Evolutionary conservation across 2,797 vertebrate species (phyloP).

Genomic region (Hippocampus kuda): DNA sequence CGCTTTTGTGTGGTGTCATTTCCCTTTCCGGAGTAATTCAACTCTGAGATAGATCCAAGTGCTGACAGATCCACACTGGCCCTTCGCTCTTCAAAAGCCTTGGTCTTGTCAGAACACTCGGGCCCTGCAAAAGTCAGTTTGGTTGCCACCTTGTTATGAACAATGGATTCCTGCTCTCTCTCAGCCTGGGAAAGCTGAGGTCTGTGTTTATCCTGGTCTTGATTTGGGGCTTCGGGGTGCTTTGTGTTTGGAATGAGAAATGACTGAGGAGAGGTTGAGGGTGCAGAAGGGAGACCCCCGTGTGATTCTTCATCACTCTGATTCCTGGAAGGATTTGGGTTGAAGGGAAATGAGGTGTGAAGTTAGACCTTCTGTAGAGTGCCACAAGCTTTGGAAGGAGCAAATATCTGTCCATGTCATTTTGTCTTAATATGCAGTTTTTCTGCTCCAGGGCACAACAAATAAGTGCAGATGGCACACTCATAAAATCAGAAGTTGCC

Average conservation of each 20-base stretch:
- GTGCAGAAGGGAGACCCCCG: constrained; percentile 16
- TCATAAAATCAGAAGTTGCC: background rate
- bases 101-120: constrained; percentile 80
- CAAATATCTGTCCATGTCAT: constrained; percentile 23
- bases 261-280: constrained; percentile 33
- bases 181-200: constrained; percentile 46
- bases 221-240: constrained; percentile 47
- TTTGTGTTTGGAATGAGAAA: constrained; percentile 65
- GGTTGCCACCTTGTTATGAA: constrained; percentile 59
- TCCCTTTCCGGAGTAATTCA: constrained; percentile 50
- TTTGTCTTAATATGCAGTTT: constrained; percentile 24
- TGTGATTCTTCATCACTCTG: constrained; percentile 33
- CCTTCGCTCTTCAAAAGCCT: constrained; percentile 77
- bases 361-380: constrained; percentile 30
- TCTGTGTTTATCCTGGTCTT: constrained; percentile 65
- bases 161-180: constrained; percentile 59
- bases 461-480: constrained; percentile 19
- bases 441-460: constrained; percentile 24
- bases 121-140: constrained; percentile 71
- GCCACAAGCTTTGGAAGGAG: constrained; percentile 19
- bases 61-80: constrained; percentile 44
- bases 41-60: constrained; percentile 68
- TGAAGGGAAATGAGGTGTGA: constrained; percentile 40
- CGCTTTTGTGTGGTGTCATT: constrained; percentile 59
- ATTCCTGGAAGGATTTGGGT: constrained; percentile 52